Conservation (phyloP, 2,797 vertebrate genomes). For the Tapirus indicus region DNA sequence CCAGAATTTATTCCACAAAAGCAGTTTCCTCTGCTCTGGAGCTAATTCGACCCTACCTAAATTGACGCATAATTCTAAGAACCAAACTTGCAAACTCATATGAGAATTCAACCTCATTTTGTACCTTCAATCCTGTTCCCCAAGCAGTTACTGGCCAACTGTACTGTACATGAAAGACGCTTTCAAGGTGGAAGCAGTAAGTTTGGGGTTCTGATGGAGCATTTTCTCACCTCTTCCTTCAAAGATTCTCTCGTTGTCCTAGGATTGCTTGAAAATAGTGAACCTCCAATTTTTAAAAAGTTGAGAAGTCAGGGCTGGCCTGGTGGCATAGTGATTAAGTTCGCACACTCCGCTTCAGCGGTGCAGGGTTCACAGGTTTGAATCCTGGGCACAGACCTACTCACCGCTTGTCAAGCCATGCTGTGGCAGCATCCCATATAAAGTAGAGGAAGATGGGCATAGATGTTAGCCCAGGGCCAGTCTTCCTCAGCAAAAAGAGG, state of each 20-base stretch:
- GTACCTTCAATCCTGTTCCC: background rate
- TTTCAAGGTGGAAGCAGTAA: background rate
- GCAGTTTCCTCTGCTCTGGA: background rate
- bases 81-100: background rate
- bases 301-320: background rate
- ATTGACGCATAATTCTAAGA: background rate
- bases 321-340: too few species aligned
- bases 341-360: too few species aligned
- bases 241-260: background rate
- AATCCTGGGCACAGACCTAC: too few species aligned
- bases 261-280: conserved; percentile 13
- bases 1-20: background rate
- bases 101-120: background rate
- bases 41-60: background rate
- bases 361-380: too few species aligned
- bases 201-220: background rate
- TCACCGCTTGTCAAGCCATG: too few species aligned
- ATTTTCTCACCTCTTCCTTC: background rate
- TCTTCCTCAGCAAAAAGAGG: too few species aligned
- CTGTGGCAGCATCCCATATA: too few species aligned
- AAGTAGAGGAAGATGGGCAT: too few species aligned
- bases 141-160: background rate
- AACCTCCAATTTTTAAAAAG: background rate
- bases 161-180: background rate
- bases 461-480: too few species aligned